These are phyloP conservation scores for Agrilus mali DNA, from an alignment of 2,888 invertebrate species.

Conservation along the genomic window DNA sequence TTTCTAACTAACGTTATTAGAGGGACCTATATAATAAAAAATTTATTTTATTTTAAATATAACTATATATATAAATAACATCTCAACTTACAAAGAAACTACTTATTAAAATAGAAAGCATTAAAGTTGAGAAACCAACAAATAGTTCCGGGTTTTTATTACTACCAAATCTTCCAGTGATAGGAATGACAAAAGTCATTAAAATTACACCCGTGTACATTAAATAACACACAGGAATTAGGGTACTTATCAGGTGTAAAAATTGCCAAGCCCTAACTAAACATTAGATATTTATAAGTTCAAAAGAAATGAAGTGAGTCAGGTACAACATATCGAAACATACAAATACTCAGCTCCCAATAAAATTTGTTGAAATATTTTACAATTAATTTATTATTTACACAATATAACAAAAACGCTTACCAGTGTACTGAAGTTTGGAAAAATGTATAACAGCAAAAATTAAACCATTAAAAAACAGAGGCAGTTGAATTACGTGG, in stretches of 20 bases:
- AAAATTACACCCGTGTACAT: constrained; percentile 10
- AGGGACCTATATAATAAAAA: constrained; percentile 18
- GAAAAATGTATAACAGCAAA: constrained; percentile 10
- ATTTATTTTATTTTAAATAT: not conserved
- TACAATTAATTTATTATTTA: not conserved
- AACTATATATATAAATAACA: not conserved
- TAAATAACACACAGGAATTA: constrained; percentile 11
- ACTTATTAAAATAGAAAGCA: constrained; percentile 30
- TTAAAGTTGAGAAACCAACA: constrained; percentile 29
- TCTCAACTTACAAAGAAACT: constrained; percentile 29
- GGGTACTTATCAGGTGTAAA: constrained; percentile 11
- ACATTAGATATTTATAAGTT: constrained; percentile 1
- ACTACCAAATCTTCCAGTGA: constrained; percentile 35
- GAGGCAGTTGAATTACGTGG: constrained; percentile 14
- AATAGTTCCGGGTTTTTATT: constrained; percentile 36
- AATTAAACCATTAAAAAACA: constrained; percentile 13
- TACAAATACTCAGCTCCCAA: too few relatives aligned
- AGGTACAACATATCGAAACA: too few relatives aligned
- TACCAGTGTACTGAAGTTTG: constrained; percentile 13
- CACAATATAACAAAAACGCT: not conserved
- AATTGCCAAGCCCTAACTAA: constrained; percentile 15
- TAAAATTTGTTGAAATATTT: too few relatives aligned
- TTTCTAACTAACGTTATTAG: constrained; percentile 21
- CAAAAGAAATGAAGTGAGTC: not conserved
- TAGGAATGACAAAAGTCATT: constrained; percentile 22